Evolutionary conservation across 2,797 vertebrate genomes (phyloP).

Genomic region (Sebastes cheni): DNA sequence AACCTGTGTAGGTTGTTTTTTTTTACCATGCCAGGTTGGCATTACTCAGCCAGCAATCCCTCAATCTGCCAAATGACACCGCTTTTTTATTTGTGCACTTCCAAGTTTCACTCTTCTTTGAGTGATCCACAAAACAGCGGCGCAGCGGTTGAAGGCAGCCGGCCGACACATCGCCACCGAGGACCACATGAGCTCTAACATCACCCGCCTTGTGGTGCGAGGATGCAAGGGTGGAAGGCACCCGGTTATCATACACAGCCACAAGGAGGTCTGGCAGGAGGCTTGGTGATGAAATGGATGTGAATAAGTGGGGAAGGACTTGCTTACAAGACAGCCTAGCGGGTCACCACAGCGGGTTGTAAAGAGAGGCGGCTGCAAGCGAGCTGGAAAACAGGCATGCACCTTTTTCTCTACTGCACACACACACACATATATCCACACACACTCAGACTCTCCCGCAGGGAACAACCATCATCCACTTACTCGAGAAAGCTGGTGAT

Average conservation of each 20-base stretch:
- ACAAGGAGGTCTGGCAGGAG: conserved; percentile 61
- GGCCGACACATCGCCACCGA: conserved; percentile 27
- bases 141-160: conserved; percentile 34
- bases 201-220: conserved; percentile 41
- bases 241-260: conserved; percentile 48
- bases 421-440: background rate
- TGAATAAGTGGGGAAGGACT: conserved; percentile 42
- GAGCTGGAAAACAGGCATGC: conserved; percentile 43
- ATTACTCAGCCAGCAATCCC: background rate
- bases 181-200: conserved; percentile 42
- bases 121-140: conserved; percentile 20
- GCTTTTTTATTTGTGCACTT: conserved; percentile 24
- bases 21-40: conserved; percentile 21
- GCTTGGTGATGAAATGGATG: conserved; percentile 44
- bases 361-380: conserved; percentile 46
- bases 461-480: conserved; percentile 81
- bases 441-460: conserved; percentile 21
- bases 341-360: conserved; percentile 56
- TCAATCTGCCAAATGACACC: conserved; percentile 18
- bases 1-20: background rate
- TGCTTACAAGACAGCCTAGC: conserved; percentile 15
- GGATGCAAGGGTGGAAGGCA: conserved; percentile 43
- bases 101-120: conserved; percentile 18
- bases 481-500: conserved; percentile 99
- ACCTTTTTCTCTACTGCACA: conserved; percentile 27